Evolutionary conservation across 2,888 invertebrate species (phyloP), one percentile per base, ranked within the genome.

Genomic region (Nebria salina): DNA sequence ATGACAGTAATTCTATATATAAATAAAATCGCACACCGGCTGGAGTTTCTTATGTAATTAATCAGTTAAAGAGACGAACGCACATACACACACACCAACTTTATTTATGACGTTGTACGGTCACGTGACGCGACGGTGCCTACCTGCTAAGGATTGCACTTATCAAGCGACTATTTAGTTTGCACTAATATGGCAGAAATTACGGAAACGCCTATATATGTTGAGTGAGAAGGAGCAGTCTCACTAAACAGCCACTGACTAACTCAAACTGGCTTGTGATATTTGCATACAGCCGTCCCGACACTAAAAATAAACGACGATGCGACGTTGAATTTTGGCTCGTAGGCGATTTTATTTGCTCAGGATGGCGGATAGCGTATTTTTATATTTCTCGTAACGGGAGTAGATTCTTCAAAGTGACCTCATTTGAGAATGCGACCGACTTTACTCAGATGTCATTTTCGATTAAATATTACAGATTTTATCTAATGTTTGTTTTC

Each of bases 231-330:
- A 75, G 75, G 72, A 76, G 75, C 76, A 66, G 54, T 72, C 81
- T 81, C 81, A 75, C 81, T 72, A 81, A 76, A 81, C 75, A 81
- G 76, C 81, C 81, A 81, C 81, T 81, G 77, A 77, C 77, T 81
- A 81, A 81, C 65, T 43, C 65, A 64, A 8, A 76, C 81, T 81
- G 81, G 81, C 68, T 76, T 75, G 64, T 76, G 64, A 66, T 73
- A 65, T 73, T 75, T 73, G 73, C 73, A 73, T 68, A 26, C 75
- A 65, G 75, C 65, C 75, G 75, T 75, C 75, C 41, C 75, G 64
- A 20, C 75, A 64, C 75, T 75, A 75, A 64, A 64, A 41, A 64
- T 75, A 75, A 42, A 42, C 74, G 34, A 81, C 76, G 34, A 65
- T 26, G 34, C 64, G 20, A 68, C 81, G 72, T 81, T 75, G 75